Evolutionary conservation across 2,888 invertebrate genomes (phyloP).

Genomic region (Harpagoxenus sublaevis): DNA sequence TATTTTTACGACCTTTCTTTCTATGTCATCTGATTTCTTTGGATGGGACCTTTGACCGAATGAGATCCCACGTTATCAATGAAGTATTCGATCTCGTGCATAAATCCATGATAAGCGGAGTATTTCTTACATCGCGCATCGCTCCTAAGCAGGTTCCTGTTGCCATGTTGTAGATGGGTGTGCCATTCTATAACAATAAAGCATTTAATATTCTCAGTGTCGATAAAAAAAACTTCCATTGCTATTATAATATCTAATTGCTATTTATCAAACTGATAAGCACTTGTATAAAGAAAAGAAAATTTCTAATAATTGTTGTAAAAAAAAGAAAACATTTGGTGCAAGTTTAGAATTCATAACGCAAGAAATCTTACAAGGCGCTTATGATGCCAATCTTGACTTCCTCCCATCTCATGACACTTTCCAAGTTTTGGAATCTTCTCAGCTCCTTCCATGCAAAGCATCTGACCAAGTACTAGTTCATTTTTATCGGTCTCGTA

Average conservation of each 20-base stretch:
- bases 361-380: slow-evolving; percentile 88
- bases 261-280: neutral
- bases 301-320: neutral
- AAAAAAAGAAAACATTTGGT: slow-evolving; percentile 1
- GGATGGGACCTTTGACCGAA: slow-evolving; percentile 79
- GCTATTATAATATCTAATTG: neutral
- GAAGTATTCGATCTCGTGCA: slow-evolving; percentile 87
- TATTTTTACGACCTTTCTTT: slow-evolving; percentile 20
- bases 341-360: neutral
- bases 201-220: neutral
- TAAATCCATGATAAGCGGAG: slow-evolving; percentile 88
- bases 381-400: slow-evolving; percentile 97
- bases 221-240: neutral
- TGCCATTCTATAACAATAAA: slow-evolving; percentile 87
- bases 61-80: slow-evolving; percentile 88
- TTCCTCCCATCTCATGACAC: slow-evolving; percentile 96
- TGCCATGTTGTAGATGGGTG: slow-evolving; percentile 95
- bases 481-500: slow-evolving; percentile 94
- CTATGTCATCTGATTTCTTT: slow-evolving; percentile 80
- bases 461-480: slow-evolving; percentile 92
- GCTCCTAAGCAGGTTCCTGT: slow-evolving; percentile 94
- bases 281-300: neutral
- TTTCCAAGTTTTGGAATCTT: slow-evolving; percentile 92
- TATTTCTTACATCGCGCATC: slow-evolving; percentile 84
- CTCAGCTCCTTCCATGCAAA: slow-evolving; percentile 93